These are phyloP conservation scores for Leguminivora glycinivorella DNA, from an alignment of 1,140 invertebrate species.

Conservation along the genomic window DNA sequence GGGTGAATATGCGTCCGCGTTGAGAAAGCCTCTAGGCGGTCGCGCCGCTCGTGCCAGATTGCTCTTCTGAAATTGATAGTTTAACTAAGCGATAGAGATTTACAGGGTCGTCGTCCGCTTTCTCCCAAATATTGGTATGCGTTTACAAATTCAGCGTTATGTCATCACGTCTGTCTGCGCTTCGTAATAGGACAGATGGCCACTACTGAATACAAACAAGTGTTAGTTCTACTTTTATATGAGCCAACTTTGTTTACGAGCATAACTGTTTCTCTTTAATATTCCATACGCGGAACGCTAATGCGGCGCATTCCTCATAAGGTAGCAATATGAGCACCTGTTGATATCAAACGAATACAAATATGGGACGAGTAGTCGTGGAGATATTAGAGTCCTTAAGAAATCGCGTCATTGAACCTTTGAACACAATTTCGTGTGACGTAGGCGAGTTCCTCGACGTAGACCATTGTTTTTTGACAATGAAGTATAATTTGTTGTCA, in stretches of 20 bases:
- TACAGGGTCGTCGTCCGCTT: constrained; percentile 62
- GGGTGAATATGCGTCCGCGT: constrained; percentile 39
- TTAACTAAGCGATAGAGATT: constrained; percentile 47
- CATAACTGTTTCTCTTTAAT: constrained; percentile 45
- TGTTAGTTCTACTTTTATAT: constrained; percentile 25
- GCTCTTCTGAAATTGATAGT: constrained; percentile 47
- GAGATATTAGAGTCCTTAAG: constrained; percentile 23
- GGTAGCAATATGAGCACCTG: constrained; percentile 41
- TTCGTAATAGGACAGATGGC: constrained; percentile 31
- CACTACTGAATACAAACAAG: constrained; percentile 27
- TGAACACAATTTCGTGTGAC: constrained; percentile 21
- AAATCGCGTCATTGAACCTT: constrained; percentile 33
- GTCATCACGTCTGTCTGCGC: constrained; percentile 42
- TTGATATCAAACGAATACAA: constrained; percentile 43
- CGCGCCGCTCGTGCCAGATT: constrained; percentile 34
- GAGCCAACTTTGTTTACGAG: constrained; percentile 32
- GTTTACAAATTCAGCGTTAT: constrained; percentile 51
- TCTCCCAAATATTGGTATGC: constrained; percentile 53
- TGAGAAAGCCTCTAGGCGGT: constrained; percentile 36
- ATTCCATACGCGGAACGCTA: constrained; percentile 38
- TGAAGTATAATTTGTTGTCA: constrained; percentile 8
- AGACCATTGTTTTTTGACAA: constrained; percentile 11
- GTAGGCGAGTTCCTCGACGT: not conserved
- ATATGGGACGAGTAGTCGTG: constrained; percentile 35
- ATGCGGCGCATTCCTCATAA: constrained; percentile 48